Evolutionary conservation across 2,113 vertebrate genomes (phyloP), one percentile per base, ranked within the genome.

Genomic region (Aptenodytes patagonicus): DNA sequence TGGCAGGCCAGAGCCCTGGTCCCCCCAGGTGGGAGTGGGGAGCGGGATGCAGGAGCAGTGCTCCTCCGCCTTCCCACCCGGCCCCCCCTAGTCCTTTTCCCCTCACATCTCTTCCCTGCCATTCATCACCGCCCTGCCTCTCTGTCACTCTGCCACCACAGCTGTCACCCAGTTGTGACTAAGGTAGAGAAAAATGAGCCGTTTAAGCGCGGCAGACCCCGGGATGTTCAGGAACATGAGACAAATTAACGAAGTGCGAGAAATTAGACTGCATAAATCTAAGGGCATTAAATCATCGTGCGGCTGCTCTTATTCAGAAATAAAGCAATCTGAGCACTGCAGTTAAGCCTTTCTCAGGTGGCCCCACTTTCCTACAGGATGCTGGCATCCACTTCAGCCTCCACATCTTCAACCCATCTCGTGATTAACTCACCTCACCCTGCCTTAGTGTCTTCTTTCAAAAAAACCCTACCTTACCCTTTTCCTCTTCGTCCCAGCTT

Each of bases 251-350:
- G 1, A 90, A 95, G 91, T 88, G 68, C 2, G 7, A 88, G 95
- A 77, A 93, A 97, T 93, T 80, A 77, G 89, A 83, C 58, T 9
- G 75, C 79, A 73, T 95, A 93, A 92, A 96, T 95, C 93, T 65
- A n/a, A 61, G 68, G 38, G 66, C 29, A 49, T 72, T 92, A 91
- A 83, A 95, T 97, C 71, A 54, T 54, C 4, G 1, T 6, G 71
- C 0, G 3, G 58, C 51, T 40, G 46, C 19, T 68, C 60, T 55
- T 75, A 46, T 6, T 66, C 19, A 17, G 64, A 81, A 61, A 55
- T 60, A 34, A 57, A 78, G 77, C 28, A 17, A 51, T 22, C 66
- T 5, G 62, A 73, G 62, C 0, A 1, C 26, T 14, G 2, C 8
- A 58, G 78, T 64, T 55, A 26, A 90, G 52, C 7, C 21, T n/a